Base-by-base conservation (phyloP, 1,140 invertebrate genomes). In the Helicoverpa zea region DNA sequence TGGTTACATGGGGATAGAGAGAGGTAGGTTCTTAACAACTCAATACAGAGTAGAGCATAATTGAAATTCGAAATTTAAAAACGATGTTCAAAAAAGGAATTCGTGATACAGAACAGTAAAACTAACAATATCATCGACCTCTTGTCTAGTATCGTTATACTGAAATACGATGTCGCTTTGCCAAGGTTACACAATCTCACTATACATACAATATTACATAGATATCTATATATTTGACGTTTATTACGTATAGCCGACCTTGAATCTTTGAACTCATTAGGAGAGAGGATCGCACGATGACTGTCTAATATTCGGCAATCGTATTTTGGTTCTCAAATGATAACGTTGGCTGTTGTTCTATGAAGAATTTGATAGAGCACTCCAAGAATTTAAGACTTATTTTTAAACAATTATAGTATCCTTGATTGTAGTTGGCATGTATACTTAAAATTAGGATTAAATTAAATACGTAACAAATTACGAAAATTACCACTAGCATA, bases 201-300 rank as follows among this genome's bases (percentile, higher is more conserved):
- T 61, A 23, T 23, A 59, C 10, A 59, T 59, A 56, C 1, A 2
- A 66, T 14, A 23, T 51, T 51, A 64, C 29, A 58, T 63, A 76
- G 30, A 3, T 35, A 59, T 77, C 70, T 73, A 54, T 43, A 58
- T 73, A 35, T 58, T 63, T 51, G 43, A 76, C 58, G 61, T 64
- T 66, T 64, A 66, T 35, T 77, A 35, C 59, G 18, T 52, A 13
- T n/a, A 70, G 47, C 12, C 68, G 78, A 54, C 78, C 79, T 81
- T 81, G 79, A 81, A 81, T 81, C 72, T 81, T 75, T 72, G 49
- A 66, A 81, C 79, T 81, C 68, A 74, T 75, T 76, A 68, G 23
- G 58, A 63, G 16, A 18, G 47, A 49, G 79, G 56, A 73, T 80
- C 14, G 51, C 54, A 13, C 16, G 14, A 49, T 47, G 61, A 2